Conservation (phyloP, 2,113 vertebrate genomes). For the Trichechus manatus region DNA sequence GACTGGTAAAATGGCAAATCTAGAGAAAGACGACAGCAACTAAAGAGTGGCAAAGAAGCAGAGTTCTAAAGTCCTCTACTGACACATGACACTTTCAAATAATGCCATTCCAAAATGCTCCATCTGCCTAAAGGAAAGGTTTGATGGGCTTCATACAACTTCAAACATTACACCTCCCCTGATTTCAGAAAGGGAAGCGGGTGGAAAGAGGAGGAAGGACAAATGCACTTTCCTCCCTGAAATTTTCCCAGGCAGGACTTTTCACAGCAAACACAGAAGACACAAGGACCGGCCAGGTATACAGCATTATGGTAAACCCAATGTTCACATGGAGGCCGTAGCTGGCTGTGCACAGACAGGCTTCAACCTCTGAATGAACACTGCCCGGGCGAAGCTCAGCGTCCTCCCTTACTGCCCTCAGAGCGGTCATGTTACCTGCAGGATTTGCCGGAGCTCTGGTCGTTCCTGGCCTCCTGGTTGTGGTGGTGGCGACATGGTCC, state of each 20-base stretch:
- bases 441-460: constrained; percentile 81
- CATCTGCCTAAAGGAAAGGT: background rate
- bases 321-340: background rate
- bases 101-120: background rate
- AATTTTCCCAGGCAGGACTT: background rate
- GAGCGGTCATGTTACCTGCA: constrained; percentile 34
- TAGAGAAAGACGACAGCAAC: background rate
- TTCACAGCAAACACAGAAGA: background rate
- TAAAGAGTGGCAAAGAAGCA: background rate
- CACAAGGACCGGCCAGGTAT: background rate
- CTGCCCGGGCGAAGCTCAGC: background rate
- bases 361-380: background rate
- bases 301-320: background rate
- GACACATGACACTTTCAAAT: background rate
- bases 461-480: constrained; percentile 84
- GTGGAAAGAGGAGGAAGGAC: background rate
- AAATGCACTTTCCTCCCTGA: background rate
- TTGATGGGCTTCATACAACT: background rate
- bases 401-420: background rate
- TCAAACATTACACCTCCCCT: background rate
- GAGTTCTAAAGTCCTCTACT: background rate
- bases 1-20: background rate
- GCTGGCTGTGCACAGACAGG: background rate
- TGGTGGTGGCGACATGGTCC: constrained; percentile 82
- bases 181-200: background rate